phyloP scores from a whole-genome alignment of 2,113 vertebrate genomes.

The Talpa occidentalis region DNA sequence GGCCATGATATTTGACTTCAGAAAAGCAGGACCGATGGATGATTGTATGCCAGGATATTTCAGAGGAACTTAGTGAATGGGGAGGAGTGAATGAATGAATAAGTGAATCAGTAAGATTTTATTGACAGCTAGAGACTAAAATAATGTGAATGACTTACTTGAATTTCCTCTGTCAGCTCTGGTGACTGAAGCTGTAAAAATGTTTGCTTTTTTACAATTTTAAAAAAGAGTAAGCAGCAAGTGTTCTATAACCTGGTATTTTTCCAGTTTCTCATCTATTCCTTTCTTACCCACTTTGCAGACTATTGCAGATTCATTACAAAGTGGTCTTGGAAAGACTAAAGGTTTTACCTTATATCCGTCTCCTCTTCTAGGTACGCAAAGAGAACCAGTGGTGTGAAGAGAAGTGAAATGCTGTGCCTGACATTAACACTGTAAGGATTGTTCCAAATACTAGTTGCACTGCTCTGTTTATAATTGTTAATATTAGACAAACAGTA shows the following conservation, averaged over 20 bases:
- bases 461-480: slow-evolving; percentile 99
- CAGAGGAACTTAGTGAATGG: neutral
- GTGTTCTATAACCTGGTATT: neutral
- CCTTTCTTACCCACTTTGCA: neutral
- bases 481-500: slow-evolving; percentile 97
- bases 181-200: neutral
- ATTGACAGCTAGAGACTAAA: neutral
- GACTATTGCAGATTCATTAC: neutral
- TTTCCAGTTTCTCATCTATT: neutral
- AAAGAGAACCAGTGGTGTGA: slow-evolving; percentile 99
- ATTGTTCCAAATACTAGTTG: slow-evolving; percentile 94
- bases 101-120: slow-evolving; percentile 27
- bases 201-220: slow-evolving; percentile 16
- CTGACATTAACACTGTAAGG: slow-evolving; percentile 92
- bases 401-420: slow-evolving; percentile 93
- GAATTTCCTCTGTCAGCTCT: neutral
- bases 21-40: neutral
- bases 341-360: neutral
- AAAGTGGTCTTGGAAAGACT: slow-evolving; percentile 44
- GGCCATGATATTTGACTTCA: neutral
- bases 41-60: neutral
- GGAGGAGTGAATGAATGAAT: neutral
- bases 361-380: slow-evolving; percentile 92
- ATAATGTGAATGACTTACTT: neutral
- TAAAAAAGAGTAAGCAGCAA: no score